Evolutionary conservation across 2,113 vertebrate genomes (phyloP), one percentile per base, ranked within the genome.

Genomic region (Hiodon alosoides): DNA sequence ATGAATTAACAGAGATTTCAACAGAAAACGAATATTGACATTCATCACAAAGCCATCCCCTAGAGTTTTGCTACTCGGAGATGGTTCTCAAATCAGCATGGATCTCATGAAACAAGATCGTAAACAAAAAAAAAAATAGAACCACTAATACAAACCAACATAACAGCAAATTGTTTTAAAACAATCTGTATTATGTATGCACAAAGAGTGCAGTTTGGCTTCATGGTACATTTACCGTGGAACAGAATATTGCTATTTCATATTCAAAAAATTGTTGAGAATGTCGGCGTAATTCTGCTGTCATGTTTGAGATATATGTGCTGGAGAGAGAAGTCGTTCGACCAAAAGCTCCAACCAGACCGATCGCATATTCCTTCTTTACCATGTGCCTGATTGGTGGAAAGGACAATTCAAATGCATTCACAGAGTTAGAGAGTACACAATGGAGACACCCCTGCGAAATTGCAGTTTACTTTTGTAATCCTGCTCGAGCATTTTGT

Each of bases 1-100:
- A 77, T 79, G 66, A 80, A 75, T 73, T 64, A 58, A 69, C n/a
- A 16, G 47, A 31, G 60, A 74, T 78, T 67, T 62, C 3, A 6
- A 53, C 57, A 61, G 71, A 60, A 13, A 3, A 62, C 59, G 53
- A n/a, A 54, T 54, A 75, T 53, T 77, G 72, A 78, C 76, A 66
- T 79, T 73, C 59, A 67, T 13, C 46, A 50, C 60, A 47, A 31
- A 46, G 55, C 51, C 69, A 51, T n/a, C 65, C 74, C 57, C 61
- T 11, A 16, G 68, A 72, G 72, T 72, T 77, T 55, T 17, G 53
- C n/a, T 76, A 76, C 59, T 70, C 57, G 65, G 75, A 48, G 66
- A n/a, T 73, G 57, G 66, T 72, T 66, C 68, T 60, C n/a, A 74
- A 73, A 79, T 71, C 66, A 74, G 62, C 55, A 67, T 54, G 7